A percentile compares a stretch with the other conserved stretches of the same genome.
Evolutionary conservation across 2,113 vertebrate genomes (phyloP).

Genomic region (Dicentrarchus labrax): DNA sequence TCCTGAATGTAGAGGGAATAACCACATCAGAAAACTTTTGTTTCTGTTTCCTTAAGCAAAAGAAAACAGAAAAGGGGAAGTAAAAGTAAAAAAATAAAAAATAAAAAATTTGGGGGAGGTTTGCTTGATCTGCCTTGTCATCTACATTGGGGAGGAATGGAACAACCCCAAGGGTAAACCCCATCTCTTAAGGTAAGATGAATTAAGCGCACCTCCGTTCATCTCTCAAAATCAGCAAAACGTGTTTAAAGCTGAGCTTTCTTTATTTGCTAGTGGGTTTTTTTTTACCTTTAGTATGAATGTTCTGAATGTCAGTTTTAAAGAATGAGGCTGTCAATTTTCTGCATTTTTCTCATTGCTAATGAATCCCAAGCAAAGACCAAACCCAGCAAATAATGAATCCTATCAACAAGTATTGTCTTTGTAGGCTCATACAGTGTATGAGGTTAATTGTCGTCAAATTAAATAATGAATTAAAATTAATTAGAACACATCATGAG

Average conservation of each 20-base stretch:
- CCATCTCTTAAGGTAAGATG: slow-evolving; percentile 33
- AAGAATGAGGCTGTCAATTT: neutral
- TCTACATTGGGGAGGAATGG: slow-evolving; percentile 40
- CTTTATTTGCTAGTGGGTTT: neutral
- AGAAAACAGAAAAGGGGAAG: slow-evolving; percentile 32
- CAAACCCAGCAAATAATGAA: neutral
- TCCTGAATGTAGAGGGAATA: slow-evolving; percentile 67
- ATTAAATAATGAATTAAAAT: neutral
- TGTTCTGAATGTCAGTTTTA: slow-evolving; percentile 3
- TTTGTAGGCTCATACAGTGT: neutral
- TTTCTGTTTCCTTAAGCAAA: slow-evolving; percentile 36
- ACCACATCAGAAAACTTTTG: slow-evolving; percentile 54
- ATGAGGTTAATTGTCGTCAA: neutral
- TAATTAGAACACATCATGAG: slow-evolving; percentile 1
- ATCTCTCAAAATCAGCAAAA: slow-evolving; percentile 40
- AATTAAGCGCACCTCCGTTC: slow-evolving; percentile 15
- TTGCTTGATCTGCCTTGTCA: slow-evolving; percentile 50
- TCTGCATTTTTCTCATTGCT: neutral
- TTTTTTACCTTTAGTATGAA: neutral
- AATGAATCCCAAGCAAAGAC: neutral
- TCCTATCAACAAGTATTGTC: neutral
- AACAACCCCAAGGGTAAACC: slow-evolving; percentile 39
- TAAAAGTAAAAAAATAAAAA: slow-evolving; percentile 8
- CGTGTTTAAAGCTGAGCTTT: slow-evolving; percentile 14
- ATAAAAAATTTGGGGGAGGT: slow-evolving; percentile 18